Evolutionary conservation across 1,140 invertebrate genomes (phyloP), one percentile per base, ranked within the genome.

Genomic region (Micrasema minimum): DNA sequence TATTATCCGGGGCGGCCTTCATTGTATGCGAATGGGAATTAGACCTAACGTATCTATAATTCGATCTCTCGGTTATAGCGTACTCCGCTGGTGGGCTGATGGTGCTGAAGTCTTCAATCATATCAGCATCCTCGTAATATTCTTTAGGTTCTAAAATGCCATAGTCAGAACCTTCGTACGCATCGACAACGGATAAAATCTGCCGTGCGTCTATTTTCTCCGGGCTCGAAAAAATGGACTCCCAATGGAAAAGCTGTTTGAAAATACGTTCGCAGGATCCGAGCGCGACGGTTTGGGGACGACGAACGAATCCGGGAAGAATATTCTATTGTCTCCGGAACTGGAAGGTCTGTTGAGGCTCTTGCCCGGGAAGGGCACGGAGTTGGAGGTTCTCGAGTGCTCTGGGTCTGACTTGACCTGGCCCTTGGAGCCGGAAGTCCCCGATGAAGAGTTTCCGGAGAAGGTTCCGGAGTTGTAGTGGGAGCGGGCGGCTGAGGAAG

Each of bases 1-100:
- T 78, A 67, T 79, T 80, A 35, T 82, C 82, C 0, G 80, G 77
- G 64, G 77, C 79, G 62, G 66, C 22, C 79, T 82, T 75, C 80
- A 88, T 83, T 79, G 89, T 78, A 66, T 88, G 87, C 1, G 89
- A 90, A 74, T 91, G 89, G 0, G 89, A 91, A 69, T 90, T 90
- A 26, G 89, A 90, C 59, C 90, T 85, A 74, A 18, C 76, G 31
- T 76, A 72, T 46, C 71, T 43, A 45, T 76, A 73, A 62, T 73
- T 76, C 6, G 72, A 73, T 35, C 76, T 77, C 41, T 81, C 77
- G 45, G 81, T 81, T 26, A 80, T 79, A 1, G 87, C 88, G 73
- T 90, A 90, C 75, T 89, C 87, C 3, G 88, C 88, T 1, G 88
- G 88, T 18, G 88, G 88, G 77, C 88, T 89, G 57, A 90, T 87